phyloP scores from a whole-genome alignment of 2,113 vertebrate genomes.

The Trachemys scripta region DNA sequence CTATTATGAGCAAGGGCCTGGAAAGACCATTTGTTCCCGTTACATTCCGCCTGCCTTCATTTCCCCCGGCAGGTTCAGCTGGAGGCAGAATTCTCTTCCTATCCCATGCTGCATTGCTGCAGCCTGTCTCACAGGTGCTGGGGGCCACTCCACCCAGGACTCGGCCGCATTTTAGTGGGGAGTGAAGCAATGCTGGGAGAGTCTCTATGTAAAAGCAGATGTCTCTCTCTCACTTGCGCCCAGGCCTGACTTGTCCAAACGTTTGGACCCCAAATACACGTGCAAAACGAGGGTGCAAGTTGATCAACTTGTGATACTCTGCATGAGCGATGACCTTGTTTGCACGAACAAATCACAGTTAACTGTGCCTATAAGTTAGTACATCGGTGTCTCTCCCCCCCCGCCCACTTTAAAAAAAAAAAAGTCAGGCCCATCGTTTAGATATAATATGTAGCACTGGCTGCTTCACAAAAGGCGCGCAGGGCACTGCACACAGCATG shows the following conservation, averaged over 20 bases:
- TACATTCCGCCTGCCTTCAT: background rate
- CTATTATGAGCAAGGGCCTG: background rate
- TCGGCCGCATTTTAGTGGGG: background rate
- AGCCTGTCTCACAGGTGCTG: background rate
- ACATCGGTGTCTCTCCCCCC: background rate
- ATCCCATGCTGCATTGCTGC: background rate
- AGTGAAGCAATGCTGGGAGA: background rate
- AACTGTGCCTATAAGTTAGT: background rate
- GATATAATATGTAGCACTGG: background rate
- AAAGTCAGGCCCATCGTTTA: background rate
- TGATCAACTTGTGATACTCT: background rate
- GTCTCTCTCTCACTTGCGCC: background rate
- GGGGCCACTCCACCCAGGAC: background rate
- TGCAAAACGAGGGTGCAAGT: background rate
- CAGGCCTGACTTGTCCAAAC: background rate
- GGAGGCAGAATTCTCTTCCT: background rate
- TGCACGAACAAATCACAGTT: background rate
- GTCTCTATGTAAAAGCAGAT: background rate
- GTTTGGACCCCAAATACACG: background rate
- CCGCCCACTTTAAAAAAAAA: too few relatives aligned
- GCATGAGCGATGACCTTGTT: background rate
- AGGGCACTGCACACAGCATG: background rate
- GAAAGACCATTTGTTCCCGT: background rate
- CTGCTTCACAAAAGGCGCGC: background rate
- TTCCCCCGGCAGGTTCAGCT: background rate